phyloP scores from a whole-genome alignment of 1,140 invertebrate genomes.

The Mycetomoellerius zeteki region DNA sequence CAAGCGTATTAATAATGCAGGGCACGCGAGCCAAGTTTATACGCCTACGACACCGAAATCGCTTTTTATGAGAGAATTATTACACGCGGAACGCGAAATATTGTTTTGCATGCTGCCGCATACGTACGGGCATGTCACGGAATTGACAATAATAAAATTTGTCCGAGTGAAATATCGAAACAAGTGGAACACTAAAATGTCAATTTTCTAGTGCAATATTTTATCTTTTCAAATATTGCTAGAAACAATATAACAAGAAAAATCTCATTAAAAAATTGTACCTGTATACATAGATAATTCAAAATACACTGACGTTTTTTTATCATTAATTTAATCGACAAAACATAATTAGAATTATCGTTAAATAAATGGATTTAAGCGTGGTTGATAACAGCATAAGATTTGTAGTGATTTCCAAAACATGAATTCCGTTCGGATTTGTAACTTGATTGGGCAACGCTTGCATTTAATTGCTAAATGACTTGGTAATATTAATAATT shows the following conservation, averaged over 20 bases:
- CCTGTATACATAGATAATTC: background rate
- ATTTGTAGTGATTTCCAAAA: background rate
- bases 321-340: background rate
- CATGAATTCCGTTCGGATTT: background rate
- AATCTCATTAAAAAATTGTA: background rate
- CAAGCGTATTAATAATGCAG: slow-evolving; percentile 80
- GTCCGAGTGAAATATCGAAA: slow-evolving; percentile 37
- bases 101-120: slow-evolving; percentile 61
- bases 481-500: slow-evolving; percentile 32
- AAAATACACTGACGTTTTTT: background rate
- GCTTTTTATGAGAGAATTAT: slow-evolving; percentile 63
- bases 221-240: background rate
- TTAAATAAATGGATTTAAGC: background rate
- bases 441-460: background rate
- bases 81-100: slow-evolving; percentile 51
- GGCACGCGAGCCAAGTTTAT: slow-evolving; percentile 62
- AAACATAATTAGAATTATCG: background rate
- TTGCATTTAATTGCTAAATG: background rate
- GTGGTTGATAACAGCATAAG: background rate
- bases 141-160: slow-evolving; percentile 42
- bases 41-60: slow-evolving; percentile 48
- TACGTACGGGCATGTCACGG: slow-evolving; percentile 6
- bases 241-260: no score
- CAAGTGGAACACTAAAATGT: slow-evolving; percentile 2
- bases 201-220: slow-evolving; percentile 9